A percentile compares a stretch with the other conserved stretches of the same genome.
Conservation (phyloP, 2,797 vertebrate genomes). For the Lophius americanus region DNA sequence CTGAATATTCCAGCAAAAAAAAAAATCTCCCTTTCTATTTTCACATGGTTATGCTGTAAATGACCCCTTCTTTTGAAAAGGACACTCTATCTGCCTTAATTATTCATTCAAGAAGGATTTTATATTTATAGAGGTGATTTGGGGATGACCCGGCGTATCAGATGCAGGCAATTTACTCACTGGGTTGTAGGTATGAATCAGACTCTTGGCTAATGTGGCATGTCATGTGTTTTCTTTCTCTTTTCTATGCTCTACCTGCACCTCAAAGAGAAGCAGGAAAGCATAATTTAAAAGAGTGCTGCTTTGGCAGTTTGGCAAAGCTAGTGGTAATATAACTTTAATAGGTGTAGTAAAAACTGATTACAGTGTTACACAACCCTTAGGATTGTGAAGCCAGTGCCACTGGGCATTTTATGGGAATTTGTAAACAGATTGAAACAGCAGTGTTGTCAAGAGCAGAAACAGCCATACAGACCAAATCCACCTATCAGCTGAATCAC, state of each 20-base stretch:
- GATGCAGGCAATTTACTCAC: conserved; percentile 30
- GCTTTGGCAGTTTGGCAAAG: conserved; percentile 54
- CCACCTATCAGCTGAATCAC: conserved; percentile 22
- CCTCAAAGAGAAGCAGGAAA: conserved; percentile 27
- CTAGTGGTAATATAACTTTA: conserved; percentile 60
- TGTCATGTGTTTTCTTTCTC: conserved; percentile 38
- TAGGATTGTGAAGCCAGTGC: conserved; percentile 40
- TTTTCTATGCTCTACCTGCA: conserved; percentile 33
- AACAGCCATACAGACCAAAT: conserved; percentile 12
- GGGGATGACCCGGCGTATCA: conserved; percentile 20
- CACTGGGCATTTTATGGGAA: conserved; percentile 50
- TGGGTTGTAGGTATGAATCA: conserved; percentile 45
- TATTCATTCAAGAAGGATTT: conserved; percentile 17
- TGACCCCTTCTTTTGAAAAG: conserved; percentile 9
- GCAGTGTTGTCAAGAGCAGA: conserved; percentile 15
- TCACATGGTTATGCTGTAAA: neutral
- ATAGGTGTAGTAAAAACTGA: conserved; percentile 64
- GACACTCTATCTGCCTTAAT: conserved; percentile 5
- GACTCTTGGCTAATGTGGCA: conserved; percentile 45
- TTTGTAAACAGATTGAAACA: conserved; percentile 51
- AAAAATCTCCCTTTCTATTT: neutral
- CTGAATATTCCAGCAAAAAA: neutral
- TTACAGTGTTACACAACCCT: conserved; percentile 54
- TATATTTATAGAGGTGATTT: conserved; percentile 19
- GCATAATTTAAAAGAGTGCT: conserved; percentile 48